These are phyloP conservation scores for Macrotis lagotis DNA, from an alignment of 2,113 vertebrate genomes.

Conservation along the genomic window DNA sequence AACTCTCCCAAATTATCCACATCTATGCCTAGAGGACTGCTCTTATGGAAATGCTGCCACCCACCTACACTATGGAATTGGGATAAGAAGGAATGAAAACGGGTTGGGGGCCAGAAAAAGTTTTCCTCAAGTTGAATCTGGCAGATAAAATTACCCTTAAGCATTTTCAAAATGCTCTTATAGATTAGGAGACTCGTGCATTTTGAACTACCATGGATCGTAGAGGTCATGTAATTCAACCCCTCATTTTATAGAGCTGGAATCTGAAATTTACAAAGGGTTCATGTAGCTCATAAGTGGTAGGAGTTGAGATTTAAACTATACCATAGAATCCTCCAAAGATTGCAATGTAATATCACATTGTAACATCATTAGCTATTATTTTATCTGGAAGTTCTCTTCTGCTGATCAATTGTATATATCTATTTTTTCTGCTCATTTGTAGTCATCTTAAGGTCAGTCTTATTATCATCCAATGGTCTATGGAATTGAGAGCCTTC, in stretches of 20 bases:
- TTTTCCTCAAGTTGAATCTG: background rate
- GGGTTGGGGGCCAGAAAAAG: background rate
- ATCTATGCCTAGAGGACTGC: background rate
- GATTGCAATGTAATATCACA: background rate
- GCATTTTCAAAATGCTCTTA: background rate
- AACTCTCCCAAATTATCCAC: constrained; percentile 23
- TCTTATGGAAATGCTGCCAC: background rate
- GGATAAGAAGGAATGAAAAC: background rate
- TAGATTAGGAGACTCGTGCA: background rate
- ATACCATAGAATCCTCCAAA: background rate
- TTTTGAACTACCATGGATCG: background rate
- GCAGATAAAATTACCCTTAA: background rate
- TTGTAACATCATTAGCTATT: background rate
- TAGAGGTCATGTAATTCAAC: background rate
- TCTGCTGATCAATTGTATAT: constrained; percentile 20
- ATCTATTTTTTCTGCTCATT: constrained; percentile 14
- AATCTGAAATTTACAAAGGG: background rate
- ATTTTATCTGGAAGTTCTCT: background rate
- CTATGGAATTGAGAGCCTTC: constrained; percentile 31
- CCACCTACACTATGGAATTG: background rate
- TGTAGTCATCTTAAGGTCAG: constrained; percentile 27
- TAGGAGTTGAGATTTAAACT: background rate
- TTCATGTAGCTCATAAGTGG: background rate
- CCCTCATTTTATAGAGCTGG: background rate
- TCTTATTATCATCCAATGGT: constrained; percentile 22